Conservation (phyloP, 2,113 vertebrate genomes). For the Scopus umbretta region DNA sequence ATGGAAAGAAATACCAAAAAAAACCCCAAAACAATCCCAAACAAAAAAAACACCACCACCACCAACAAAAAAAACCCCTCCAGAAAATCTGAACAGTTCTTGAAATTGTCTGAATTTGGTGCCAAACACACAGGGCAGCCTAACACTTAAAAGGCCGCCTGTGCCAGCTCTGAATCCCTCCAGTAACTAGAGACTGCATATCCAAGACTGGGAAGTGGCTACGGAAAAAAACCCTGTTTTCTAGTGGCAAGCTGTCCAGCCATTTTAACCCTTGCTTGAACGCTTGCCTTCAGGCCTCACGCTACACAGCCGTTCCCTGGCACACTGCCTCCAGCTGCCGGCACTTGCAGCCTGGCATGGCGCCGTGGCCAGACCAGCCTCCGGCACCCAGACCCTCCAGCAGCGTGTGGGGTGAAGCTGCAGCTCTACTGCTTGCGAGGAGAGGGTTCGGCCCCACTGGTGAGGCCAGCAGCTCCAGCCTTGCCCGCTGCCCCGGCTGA, state of each 20-base stretch:
- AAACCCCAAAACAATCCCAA: neutral
- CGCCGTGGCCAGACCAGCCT: neutral
- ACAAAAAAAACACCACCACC: neutral
- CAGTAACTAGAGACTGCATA: neutral
- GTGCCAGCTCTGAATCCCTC: constrained; percentile 28
- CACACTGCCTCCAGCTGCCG: neutral
- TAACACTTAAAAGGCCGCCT: constrained; percentile 4
- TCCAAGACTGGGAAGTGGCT: neutral
- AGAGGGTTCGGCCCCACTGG: accelerated
- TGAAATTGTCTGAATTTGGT: constrained; percentile 58
- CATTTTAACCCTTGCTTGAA: neutral
- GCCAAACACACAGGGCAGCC: constrained; percentile 51
- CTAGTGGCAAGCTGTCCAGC: neutral
- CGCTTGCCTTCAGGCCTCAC: neutral
- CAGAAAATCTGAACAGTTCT: constrained; percentile 59
- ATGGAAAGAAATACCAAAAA: constrained; percentile 62
- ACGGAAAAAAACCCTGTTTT: neutral
- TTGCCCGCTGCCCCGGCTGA: accelerated
- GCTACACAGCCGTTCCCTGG: neutral
- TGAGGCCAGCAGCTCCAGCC: neutral
- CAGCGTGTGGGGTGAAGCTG: accelerated
- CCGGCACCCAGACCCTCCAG: accelerated
- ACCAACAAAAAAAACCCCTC: neutral
- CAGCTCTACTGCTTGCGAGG: neutral
- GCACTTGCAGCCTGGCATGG: neutral